Evolutionary conservation across 2,113 vertebrate species (phyloP).

Genomic region (Azemiops feae): DNA sequence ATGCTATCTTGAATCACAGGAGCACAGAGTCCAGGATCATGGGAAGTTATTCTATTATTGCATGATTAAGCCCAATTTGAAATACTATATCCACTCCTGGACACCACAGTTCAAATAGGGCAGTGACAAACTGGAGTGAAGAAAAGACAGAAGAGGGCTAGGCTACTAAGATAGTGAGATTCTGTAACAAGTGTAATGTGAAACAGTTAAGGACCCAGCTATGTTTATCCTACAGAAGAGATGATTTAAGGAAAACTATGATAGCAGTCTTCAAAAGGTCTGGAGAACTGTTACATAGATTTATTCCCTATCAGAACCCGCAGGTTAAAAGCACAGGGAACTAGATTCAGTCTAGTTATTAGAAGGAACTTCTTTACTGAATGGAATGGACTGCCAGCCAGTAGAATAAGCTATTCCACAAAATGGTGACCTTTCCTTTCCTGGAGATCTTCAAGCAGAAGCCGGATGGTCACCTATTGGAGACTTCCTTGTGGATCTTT

Average conservation of each 20-base stretch:
- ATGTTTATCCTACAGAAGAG: not conserved
- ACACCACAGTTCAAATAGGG: not conserved
- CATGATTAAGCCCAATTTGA: not conserved
- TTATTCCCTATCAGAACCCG: not conserved
- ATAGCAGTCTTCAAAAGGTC: not conserved
- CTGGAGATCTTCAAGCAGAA: not conserved
- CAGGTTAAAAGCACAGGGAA: not conserved
- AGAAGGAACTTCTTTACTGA: not conserved
- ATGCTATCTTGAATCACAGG: not conserved
- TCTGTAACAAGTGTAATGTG: not conserved
- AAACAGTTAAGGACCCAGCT: not conserved
- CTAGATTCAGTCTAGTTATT: not conserved
- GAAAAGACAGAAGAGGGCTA: not conserved
- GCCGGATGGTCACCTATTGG: not conserved
- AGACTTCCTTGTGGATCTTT: not conserved
- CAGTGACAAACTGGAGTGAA: not conserved
- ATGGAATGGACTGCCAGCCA: not conserved
- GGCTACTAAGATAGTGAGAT: not conserved
- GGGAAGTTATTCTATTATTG: not conserved
- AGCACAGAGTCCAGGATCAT: not conserved
- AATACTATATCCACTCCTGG: not conserved
- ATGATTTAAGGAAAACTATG: not conserved
- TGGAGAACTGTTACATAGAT: not conserved
- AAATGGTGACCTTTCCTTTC: not conserved
- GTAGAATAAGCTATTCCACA: not conserved